These are phyloP conservation scores for Chloebia gouldiae DNA, from an alignment of 2,113 vertebrate species.

Conservation along the genomic window DNA sequence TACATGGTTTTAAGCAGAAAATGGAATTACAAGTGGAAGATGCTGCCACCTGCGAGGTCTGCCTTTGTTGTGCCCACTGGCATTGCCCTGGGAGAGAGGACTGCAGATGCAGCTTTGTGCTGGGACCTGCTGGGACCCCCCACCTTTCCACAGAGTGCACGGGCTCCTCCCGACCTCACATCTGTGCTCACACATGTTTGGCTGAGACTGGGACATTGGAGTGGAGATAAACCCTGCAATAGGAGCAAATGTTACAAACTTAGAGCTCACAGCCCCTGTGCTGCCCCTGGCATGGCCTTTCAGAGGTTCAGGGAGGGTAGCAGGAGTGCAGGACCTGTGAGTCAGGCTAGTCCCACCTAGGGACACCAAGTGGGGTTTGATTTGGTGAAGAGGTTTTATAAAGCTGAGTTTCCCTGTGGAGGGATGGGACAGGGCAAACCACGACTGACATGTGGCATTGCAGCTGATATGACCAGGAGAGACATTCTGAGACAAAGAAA, in stretches of 20 bases:
- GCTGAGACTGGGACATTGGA: accelerated
- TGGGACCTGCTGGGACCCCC: neutral
- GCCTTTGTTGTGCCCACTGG: neutral
- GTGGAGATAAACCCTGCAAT: neutral
- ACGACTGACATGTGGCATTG: neutral
- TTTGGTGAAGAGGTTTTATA: neutral
- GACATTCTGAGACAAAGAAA: neutral
- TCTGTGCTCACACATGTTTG: neutral
- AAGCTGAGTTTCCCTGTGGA: neutral
- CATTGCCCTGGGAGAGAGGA: neutral
- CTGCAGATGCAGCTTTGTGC: neutral
- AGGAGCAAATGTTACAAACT: neutral
- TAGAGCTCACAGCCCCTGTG: neutral
- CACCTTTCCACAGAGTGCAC: neutral
- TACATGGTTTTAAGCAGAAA: conserved; percentile 20
- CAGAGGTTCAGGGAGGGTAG: neutral
- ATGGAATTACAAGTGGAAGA: neutral
- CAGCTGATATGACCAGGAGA: neutral
- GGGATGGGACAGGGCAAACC: neutral
- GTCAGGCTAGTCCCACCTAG: neutral
- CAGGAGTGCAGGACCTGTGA: neutral
- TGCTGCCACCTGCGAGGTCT: neutral
- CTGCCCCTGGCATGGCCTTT: neutral
- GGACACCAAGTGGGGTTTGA: accelerated
- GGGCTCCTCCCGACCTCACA: neutral